Conservation (phyloP, 2,888 invertebrate genomes). For the Patella caerulea region DNA sequence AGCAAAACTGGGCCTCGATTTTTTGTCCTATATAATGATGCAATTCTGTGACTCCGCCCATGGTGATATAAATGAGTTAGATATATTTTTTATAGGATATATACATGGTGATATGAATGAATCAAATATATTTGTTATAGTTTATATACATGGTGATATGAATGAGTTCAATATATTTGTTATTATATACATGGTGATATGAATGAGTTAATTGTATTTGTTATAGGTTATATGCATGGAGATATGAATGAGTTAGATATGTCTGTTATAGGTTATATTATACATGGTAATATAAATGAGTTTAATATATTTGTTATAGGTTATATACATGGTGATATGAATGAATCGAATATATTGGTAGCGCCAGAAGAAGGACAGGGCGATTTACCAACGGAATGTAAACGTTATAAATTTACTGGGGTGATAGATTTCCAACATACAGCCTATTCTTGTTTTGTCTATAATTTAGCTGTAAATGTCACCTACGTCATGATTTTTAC, state of each 20-base stretch:
- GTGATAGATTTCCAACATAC: constrained; percentile 90
- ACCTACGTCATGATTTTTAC: constrained; percentile 85
- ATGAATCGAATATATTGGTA: constrained; percentile 89
- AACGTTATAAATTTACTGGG: constrained; percentile 77
- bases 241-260: no score
- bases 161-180: no score
- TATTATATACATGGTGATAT: constrained; percentile 88
- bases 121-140: no score
- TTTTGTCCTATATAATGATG: no score
- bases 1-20: no score
- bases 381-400: constrained; percentile 37
- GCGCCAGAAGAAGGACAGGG: constrained; percentile 62
- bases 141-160: no score
- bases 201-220: constrained; percentile 87
- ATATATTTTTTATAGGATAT: constrained; percentile 74
- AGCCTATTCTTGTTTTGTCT: constrained; percentile 80
- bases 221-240: no score
- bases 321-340: constrained; percentile 90
- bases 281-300: no score
- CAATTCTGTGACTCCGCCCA: no score
- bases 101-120: no score
- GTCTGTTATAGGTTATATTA: no score
- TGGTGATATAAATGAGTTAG: constrained; percentile 93
- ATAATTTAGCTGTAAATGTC: constrained; percentile 86
- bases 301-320: no score